phyloP scores from a whole-genome alignment of 2,797 vertebrate species.

The Peromyscus nudipes region DNA sequence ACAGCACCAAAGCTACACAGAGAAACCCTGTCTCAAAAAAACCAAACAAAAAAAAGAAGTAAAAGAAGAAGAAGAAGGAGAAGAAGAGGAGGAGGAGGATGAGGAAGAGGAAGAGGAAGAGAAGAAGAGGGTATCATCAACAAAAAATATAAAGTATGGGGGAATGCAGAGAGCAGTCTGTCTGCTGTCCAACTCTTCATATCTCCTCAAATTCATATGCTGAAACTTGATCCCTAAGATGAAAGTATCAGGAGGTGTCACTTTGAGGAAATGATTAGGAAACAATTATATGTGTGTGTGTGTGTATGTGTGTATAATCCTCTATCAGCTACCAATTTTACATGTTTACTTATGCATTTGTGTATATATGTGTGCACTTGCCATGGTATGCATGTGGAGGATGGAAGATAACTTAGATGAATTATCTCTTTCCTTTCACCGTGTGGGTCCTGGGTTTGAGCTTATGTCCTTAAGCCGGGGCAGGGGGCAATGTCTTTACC shows the following conservation, averaged over 20 bases:
- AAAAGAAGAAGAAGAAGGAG: too few relatives aligned
- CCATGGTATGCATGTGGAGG: neutral
- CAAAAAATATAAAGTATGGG: neutral
- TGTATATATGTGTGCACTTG: neutral
- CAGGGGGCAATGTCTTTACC: neutral
- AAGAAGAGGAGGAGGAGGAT: too few relatives aligned
- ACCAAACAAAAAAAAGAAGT: too few relatives aligned
- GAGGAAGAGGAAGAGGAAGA: too few relatives aligned
- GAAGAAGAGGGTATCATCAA: neutral
- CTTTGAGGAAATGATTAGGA: neutral
- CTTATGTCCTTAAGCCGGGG: neutral
- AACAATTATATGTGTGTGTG: neutral
- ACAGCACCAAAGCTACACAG: too few relatives aligned
- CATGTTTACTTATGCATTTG: neutral
- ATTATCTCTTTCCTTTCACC: neutral
- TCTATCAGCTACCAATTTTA: neutral
- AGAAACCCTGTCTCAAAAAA: too few relatives aligned
- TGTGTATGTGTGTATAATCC: neutral
- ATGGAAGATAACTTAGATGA: neutral
- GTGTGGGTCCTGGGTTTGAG: neutral
- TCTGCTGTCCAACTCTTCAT: neutral
- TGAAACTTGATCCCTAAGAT: neutral
- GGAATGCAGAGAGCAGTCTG: neutral
- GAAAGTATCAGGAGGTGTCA: neutral
- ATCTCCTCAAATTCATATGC: neutral